Evolutionary conservation across 2,888 invertebrate genomes (phyloP).

Genomic region (Cephalotes varians): DNA sequence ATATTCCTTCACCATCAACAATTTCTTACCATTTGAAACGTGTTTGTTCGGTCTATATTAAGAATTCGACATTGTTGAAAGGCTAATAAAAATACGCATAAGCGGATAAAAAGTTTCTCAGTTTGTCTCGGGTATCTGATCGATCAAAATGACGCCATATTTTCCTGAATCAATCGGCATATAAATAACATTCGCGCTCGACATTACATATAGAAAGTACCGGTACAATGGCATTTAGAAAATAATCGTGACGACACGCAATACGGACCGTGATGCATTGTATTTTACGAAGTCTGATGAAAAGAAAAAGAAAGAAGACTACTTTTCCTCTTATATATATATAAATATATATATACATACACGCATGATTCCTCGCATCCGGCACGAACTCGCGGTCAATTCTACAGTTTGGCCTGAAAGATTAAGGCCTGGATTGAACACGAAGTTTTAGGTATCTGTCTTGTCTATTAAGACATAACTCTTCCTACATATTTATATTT

Average conservation of each 20-base stretch:
- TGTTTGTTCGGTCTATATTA: neutral
- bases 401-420: conserved; percentile 4
- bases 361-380: neutral
- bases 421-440: neutral
- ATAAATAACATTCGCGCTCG: conserved; percentile 36
- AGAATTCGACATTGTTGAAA: conserved; percentile 7
- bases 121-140: conserved; percentile 1
- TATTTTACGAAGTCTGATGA: conserved; percentile 3
- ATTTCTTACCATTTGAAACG: conserved; percentile 22
- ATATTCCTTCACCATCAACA: conserved; percentile 7
- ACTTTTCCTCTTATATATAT: neutral
- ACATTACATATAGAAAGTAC: conserved; percentile 29
- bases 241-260: conserved; percentile 4
- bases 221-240: conserved; percentile 5
- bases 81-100: neutral
- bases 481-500: neutral
- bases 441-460: too few species aligned
- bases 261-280: neutral
- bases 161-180: conserved; percentile 28
- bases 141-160: neutral
- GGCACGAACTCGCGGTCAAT: neutral
- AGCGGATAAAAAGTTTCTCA: conserved; percentile 17
- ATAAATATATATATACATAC: neutral
- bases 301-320: neutral
- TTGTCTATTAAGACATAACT: neutral